phyloP scores from a whole-genome alignment of 2,797 vertebrate species.

The Neopelma chrysocephalum region DNA sequence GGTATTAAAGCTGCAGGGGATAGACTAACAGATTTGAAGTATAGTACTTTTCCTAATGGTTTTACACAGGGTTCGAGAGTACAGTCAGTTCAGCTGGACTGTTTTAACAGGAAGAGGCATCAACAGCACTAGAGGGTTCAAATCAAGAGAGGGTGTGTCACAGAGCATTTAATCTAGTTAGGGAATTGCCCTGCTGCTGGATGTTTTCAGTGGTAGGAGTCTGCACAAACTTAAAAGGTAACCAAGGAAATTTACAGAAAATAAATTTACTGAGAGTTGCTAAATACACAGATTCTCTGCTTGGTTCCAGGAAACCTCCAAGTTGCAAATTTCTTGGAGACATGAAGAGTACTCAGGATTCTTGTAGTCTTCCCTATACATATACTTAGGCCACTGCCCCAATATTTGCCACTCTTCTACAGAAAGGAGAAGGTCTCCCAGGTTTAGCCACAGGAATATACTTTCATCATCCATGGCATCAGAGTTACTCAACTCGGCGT shows the following conservation, averaged over 20 bases:
- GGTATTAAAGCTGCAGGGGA: neutral
- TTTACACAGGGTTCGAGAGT: neutral
- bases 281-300: neutral
- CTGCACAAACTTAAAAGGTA: neutral
- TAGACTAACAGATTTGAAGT: neutral
- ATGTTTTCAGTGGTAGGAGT: neutral
- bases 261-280: neutral
- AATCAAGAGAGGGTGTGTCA: neutral
- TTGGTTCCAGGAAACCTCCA: neutral
- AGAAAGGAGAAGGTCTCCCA: neutral
- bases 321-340: neutral
- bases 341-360: neutral
- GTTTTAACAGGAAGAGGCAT: neutral
- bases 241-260: neutral
- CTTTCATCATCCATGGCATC: neutral
- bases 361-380: neutral
- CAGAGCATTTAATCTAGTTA: neutral
- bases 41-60: neutral
- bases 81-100: neutral
- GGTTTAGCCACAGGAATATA: neutral
- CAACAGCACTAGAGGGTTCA: neutral
- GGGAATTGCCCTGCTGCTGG: neutral
- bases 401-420: neutral
- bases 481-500: neutral
- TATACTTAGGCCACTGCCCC: too few relatives aligned